A percentile compares a stretch with the other conserved stretches of the same genome.
phyloP scores from a whole-genome alignment of 2,113 vertebrate species.

The Phrynocephalus versicolor region DNA sequence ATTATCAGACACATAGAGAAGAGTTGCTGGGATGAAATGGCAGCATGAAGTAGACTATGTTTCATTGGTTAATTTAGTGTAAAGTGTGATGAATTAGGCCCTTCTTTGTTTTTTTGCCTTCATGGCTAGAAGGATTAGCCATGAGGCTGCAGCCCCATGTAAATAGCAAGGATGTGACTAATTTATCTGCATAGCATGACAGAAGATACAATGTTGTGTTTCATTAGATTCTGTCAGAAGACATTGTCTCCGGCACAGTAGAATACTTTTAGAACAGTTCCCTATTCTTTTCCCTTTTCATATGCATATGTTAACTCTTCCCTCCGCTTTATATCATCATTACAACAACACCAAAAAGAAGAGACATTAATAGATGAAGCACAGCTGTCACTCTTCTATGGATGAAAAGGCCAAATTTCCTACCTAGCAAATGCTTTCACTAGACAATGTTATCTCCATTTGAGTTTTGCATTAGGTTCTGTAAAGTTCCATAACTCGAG shows the following conservation, averaged over 20 bases:
- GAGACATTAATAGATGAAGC: not conserved
- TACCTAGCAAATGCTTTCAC: not conserved
- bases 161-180: not conserved
- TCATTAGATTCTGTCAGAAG: conserved; percentile 4
- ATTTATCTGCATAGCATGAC: not conserved
- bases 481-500: not conserved
- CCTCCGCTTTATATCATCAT: not conserved
- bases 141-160: not conserved
- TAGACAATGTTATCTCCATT: not conserved
- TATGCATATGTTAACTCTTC: not conserved
- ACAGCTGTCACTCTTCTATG: not conserved
- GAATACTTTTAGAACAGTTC: not conserved
- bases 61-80: not conserved
- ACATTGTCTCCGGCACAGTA: not conserved
- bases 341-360: not conserved
- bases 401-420: not conserved
- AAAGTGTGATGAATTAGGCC: not conserved
- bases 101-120: not conserved
- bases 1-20: rapidly evolving
- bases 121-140: not conserved
- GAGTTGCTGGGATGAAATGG: conserved; percentile 18
- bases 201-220: not conserved
- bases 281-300: not conserved
- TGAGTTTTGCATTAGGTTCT: not conserved
- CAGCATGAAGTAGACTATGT: not conserved